Base-by-base conservation (phyloP, 2,797 vertebrate genomes). In the Silurus aristotelis region DNA sequence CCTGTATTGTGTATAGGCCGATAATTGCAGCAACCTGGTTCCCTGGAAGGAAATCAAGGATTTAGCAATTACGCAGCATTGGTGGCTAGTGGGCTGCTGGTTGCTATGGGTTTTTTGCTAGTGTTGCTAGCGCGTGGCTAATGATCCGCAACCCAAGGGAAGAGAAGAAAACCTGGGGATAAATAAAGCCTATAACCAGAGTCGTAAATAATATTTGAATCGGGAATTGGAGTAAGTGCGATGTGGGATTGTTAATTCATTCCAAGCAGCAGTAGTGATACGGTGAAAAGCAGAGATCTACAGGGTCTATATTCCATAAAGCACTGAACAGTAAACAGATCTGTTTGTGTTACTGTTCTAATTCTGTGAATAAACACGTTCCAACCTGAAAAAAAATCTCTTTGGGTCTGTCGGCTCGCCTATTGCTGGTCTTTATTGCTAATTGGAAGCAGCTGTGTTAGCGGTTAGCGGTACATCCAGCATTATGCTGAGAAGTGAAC, bases 381-480 rank as follows among this genome's bases (percentile, higher is more conserved):
- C 43, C 61, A 10, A 48, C 10, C 5, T 78, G 80, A 38, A 68
- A 80, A 71, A 63, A 48, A 31, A 75, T 43, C 43, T 52, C 60
- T 75, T 64, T 73, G 38, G 55, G 72, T 48, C 64, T 46, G 84
- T 58, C 72, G 31, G 55, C 64, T 82, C n/a, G 71, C 72, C 84
- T 52, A 27, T 27, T 60, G n/a, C 67, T 13, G 71, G 83, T 75
- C 48, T 85, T 68, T 82, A 38, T 70, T 80, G 82, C 70, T 90
- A 88, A 89, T 90, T 87, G 73, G 84, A 86, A 87, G 61, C 90
- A 91, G 89, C 87, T 89, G 89, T 56, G 38, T 67, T 83, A 87
- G 88, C 75, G 85, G 83, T 85, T 83, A 82, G 84, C 81, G 75
- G 73, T 56, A 86, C 63, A 82, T 80, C 86, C 77, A 86, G 63